Conservation (phyloP, 2,797 vertebrate species). For the Gymnothorax javanicus region DNA sequence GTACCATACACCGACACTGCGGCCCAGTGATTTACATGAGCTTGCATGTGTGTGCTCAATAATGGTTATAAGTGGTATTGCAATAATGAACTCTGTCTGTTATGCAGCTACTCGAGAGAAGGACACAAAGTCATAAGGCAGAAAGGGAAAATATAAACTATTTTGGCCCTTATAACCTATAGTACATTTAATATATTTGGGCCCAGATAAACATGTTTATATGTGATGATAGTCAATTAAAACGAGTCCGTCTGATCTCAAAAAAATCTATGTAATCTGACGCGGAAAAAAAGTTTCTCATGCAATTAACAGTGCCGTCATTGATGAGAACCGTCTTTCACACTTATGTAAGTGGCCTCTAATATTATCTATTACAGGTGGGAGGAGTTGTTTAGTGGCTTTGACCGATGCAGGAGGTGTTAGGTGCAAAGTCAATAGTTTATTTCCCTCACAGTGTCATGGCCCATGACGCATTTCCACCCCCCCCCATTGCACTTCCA, state of each 20-base stretch:
- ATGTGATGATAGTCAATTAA: background rate
- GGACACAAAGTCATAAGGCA: too few relatives aligned
- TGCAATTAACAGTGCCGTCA: background rate
- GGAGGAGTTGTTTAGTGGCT: background rate
- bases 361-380: background rate
- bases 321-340: background rate
- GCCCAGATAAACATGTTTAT: background rate
- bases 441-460: background rate
- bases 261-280: too few relatives aligned
- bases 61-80: too few relatives aligned
- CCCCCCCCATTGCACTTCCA: background rate
- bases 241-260: too few relatives aligned
- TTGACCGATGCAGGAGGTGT: background rate
- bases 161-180: too few relatives aligned
- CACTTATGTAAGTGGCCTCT: background rate
- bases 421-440: background rate
- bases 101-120: too few relatives aligned
- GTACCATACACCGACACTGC: background rate
- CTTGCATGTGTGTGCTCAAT: background rate
- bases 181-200: too few relatives aligned
- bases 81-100: too few relatives aligned
- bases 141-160: too few relatives aligned
- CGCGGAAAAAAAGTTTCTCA: too few relatives aligned
- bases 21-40: background rate
- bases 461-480: background rate